phyloP scores from a whole-genome alignment of 1,140 invertebrate genomes.

The Eupristina koningsbergeri region DNA sequence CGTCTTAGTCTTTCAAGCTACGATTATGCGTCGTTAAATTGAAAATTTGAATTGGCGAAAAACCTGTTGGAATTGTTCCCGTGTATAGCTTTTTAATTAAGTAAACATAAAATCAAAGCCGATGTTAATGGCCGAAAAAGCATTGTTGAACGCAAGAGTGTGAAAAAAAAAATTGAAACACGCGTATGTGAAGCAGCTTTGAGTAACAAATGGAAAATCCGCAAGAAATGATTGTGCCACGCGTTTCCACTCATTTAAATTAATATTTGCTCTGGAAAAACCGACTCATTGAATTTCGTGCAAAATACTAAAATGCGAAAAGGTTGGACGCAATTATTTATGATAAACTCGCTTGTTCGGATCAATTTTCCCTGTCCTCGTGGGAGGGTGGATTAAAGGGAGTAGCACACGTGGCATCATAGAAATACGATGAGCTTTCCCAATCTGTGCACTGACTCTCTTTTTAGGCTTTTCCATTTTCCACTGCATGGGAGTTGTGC shows the following conservation, averaged over 20 bases:
- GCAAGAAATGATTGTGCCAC: conserved; percentile 27
- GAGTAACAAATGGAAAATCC: not conserved
- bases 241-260: conserved; percentile 60
- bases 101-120: not conserved
- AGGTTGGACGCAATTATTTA: conserved; percentile 67
- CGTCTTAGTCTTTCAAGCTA: not conserved
- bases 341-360: conserved; percentile 58
- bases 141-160: not conserved
- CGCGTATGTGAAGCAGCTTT: not conserved
- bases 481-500: not conserved
- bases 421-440: conserved; percentile 6
- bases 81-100: not conserved
- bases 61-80: not conserved
- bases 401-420: not conserved
- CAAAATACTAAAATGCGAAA: conserved; percentile 62
- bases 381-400: not conserved
- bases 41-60: not conserved
- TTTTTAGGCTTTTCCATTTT: not conserved
- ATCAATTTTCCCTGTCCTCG: not conserved
- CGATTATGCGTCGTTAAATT: not conserved
- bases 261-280: conserved; percentile 65
- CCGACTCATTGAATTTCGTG: not conserved
- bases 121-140: not conserved
- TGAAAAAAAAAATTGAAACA: not conserved
- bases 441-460: not conserved